Evolutionary conservation across 1,140 invertebrate species (phyloP), one percentile per base, ranked within the genome.

Genomic region (Dolichoris vasculosae): DNA sequence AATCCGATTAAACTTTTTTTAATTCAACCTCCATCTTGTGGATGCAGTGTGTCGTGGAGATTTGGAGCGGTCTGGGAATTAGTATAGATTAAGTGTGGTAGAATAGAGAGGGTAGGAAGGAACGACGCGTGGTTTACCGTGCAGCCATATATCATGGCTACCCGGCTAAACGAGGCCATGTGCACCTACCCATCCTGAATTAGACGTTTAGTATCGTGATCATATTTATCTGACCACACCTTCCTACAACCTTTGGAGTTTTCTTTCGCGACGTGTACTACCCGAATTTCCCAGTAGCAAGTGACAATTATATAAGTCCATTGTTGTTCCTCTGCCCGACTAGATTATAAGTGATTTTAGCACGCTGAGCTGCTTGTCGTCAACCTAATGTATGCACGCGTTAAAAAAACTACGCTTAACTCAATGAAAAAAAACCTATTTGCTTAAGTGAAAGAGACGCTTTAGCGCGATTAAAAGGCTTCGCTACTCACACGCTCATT

Each of bases 51-150:
- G 67, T 40, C n/a, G 40, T 0, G 55, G 35, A 46, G 59, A 32
- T 23, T 80, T 48, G 78, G 8, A 83, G 78, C 76, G 63, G 69
- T 83, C 79, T 81, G 84, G 88, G 88, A 88, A 89, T 89, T 90
- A 90, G 89, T 89, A 89, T 88, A 88, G 89, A 89, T 90, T 90
- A 88, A 84, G 83, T 43, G 69, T 17, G 40, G 69, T 32, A 40
- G 9, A 59, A n/a, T 71, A 13, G 35, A 38, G 84, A 73, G 81
- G 38, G 48, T 11, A 35, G 48, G 84, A 73, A 76, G 38, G 48
- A 78, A 30, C 79, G 82, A 43, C 85, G 83, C 86, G 83, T 51
- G 77, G 86, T 69, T 84, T 76, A 88, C 84, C 78, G 6, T 63
- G 30, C 67, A 71, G 81, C 84, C 87, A 69, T 86, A 80, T 78